Evolutionary conservation across 2,113 vertebrate genomes (phyloP), one percentile per base, ranked within the genome.

Genomic region (Dolichotis patagonum): DNA sequence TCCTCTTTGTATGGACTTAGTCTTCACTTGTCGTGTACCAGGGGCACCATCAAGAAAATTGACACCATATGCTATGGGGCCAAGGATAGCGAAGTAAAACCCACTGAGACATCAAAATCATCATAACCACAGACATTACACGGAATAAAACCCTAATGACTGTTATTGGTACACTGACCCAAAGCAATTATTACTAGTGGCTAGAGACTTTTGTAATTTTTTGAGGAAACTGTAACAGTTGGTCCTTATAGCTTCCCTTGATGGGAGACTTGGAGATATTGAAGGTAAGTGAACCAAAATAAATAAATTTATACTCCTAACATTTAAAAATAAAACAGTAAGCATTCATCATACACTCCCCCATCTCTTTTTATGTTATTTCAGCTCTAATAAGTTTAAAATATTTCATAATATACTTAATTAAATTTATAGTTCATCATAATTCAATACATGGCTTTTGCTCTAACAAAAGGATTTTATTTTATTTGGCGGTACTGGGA

Each of bases 361-460:
- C 49, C 43, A 78, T 67, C 56, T 67, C 65, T 63, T 63, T 73
- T 38, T 81, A 43, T 9, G 30, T 82, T 73, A 87, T 28, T 82
- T 38, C 7, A 77, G 22, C 52, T 32, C 14, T 88, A 77, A 71
- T 41, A 58, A 10, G 1, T 77, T 88, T 67, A 26, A 95, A 91
- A 92, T 46, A 63, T 87, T 82, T 73, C 52, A 82, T 67, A 88
- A 65, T 49, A 10, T 92, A 83, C 41, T 56, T 73, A 95, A 49
- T 83, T n/a, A 38, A 75, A 71, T 49, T 7, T 65, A 83, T 63
- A 52, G 41, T 58, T 78, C 69, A 58, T 46, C 24, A 49, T 52
- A 93, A 60, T 87, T 95, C n/a, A 87, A 38, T n/a, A 87, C 1
- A 41, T 54, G 80, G 38, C n/a, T 93, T 67, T 93, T 78, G 67